Evolutionary conservation across 2,113 vertebrate species (phyloP).

Genomic region (Callocephalon fimbriatum): DNA sequence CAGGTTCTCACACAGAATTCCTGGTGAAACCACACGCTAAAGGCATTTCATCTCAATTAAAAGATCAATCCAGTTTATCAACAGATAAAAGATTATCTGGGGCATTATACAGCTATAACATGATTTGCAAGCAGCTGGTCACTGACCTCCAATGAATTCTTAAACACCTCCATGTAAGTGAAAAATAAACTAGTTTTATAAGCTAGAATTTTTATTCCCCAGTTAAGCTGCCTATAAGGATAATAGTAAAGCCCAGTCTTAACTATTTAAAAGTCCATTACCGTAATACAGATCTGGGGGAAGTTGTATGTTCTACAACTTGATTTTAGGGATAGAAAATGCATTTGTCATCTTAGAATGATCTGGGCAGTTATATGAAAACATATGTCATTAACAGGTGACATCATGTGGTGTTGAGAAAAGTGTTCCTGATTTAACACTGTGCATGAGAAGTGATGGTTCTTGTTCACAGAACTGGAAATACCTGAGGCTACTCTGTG

Average conservation of each 20-base stretch:
- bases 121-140: not conserved
- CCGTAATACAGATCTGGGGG: not conserved
- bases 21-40: not conserved
- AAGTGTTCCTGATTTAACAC: not conserved
- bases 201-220: not conserved
- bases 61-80: not conserved
- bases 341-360: not conserved
- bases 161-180: not conserved
- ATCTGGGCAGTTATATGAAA: not conserved
- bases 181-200: not conserved
- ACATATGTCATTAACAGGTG: not conserved
- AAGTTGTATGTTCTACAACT: not conserved
- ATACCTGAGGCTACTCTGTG: not conserved
- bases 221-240: not conserved
- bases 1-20: not conserved
- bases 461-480: not conserved
- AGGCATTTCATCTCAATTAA: not conserved
- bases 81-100: not conserved
- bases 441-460: not conserved
- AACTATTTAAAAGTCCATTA: not conserved
- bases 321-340: not conserved
- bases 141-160: not conserved
- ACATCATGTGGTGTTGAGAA: not conserved
- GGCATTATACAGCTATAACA: not conserved
- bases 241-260: too few relatives aligned